phyloP scores from a whole-genome alignment of 2,888 invertebrate species.

The Polietes domitor region DNA sequence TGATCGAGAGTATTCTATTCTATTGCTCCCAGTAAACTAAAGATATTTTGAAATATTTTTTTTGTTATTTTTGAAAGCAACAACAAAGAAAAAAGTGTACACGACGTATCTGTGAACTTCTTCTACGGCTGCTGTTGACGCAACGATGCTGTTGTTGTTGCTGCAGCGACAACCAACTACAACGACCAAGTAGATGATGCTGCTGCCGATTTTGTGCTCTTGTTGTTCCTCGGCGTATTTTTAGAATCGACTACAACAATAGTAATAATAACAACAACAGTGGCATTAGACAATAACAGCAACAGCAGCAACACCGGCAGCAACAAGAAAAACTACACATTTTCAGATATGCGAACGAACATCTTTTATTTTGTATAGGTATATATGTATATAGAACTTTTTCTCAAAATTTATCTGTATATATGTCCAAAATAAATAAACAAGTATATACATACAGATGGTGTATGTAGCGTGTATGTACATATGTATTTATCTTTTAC shows the following conservation, averaged over 20 bases:
- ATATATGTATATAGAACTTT: neutral
- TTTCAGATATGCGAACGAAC: too few species aligned
- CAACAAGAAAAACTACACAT: too few species aligned
- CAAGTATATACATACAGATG: neutral
- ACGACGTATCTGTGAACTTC: neutral
- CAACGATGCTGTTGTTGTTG: neutral
- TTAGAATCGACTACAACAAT: constrained; percentile 4
- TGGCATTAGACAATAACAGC: neutral
- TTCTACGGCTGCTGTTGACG: neutral
- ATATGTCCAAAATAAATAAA: neutral
- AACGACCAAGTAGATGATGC: constrained; percentile 2
- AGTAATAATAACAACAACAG: neutral
- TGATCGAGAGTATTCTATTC: neutral
- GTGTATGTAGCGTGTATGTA: too few species aligned
- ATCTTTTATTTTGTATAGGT: neutral
- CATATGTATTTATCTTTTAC: too few species aligned
- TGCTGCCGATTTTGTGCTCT: neutral
- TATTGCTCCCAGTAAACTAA: constrained; percentile 6
- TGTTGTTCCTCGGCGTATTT: constrained; percentile 2
- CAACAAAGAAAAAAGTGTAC: neutral
- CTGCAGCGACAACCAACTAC: neutral
- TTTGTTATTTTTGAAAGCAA: constrained; percentile 12
- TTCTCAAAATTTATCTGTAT: neutral
- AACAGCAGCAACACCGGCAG: neutral
- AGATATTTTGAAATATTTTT: constrained; percentile 4